Percentiles rank a stretch among this genome's conserved stretches.
Conservation (phyloP, 2,888 invertebrate genomes). For the Idaea straminata region DNA sequence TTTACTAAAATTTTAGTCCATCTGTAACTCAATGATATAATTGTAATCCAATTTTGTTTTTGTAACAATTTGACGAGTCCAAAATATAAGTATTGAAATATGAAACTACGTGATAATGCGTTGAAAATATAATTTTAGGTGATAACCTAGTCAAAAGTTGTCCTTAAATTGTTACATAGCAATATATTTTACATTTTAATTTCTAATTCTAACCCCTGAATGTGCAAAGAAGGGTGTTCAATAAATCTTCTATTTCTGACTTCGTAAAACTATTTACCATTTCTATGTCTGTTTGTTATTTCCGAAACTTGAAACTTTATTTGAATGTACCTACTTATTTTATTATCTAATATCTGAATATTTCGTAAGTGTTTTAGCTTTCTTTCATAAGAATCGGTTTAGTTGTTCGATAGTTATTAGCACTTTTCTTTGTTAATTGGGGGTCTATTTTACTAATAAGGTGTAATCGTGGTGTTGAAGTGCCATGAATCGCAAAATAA, state of each 20-base stretch:
- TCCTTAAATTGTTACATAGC: slow-evolving; percentile 5
- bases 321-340: too few relatives aligned
- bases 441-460: neutral
- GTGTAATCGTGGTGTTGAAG: slow-evolving; percentile 30
- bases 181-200: neutral
- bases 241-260: neutral
- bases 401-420: too few relatives aligned
- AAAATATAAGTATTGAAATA: neutral
- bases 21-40: neutral
- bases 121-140: slow-evolving; percentile 1
- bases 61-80: slow-evolving; percentile 7
- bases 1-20: too few relatives aligned
- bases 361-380: too few relatives aligned
- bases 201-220: neutral
- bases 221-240: neutral
- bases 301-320: neutral
- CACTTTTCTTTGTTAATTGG: too few relatives aligned
- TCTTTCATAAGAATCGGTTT: too few relatives aligned
- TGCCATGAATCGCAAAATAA: slow-evolving; percentile 43
- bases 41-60: neutral
- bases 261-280: neutral
- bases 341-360: too few relatives aligned
- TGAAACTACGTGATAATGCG: neutral
- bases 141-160: neutral
- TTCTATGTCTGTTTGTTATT: neutral